A percentile compares a stretch with the other conserved stretches of the same genome.
These are phyloP conservation scores for Nettapus auritus DNA, from an alignment of 2,113 vertebrate species.

Conservation along the genomic window DNA sequence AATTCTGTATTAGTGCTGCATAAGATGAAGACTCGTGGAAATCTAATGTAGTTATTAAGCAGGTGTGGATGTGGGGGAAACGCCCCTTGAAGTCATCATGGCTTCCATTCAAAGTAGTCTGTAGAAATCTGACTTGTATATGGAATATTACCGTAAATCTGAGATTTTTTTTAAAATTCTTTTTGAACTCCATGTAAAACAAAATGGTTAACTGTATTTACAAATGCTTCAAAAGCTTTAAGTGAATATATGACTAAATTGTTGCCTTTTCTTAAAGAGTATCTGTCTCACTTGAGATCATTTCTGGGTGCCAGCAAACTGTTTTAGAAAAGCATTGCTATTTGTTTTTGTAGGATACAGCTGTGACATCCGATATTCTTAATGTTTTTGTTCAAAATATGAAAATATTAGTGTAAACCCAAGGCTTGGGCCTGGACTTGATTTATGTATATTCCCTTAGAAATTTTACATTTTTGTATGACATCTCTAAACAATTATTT, in stretches of 20 bases:
- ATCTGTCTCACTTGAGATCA: neutral
- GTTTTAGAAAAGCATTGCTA: neutral
- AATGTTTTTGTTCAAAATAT: neutral
- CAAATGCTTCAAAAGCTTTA: neutral
- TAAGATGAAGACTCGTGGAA: neutral
- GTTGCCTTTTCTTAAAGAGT: neutral
- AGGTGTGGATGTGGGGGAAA: too few relatives aligned
- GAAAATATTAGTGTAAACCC: neutral
- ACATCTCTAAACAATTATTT: neutral
- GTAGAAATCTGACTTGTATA: neutral
- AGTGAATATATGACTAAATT: neutral
- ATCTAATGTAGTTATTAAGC: too few relatives aligned
- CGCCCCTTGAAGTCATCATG: neutral
- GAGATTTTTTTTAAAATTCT: neutral
- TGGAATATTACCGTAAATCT: neutral
- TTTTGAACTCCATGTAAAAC: neutral
- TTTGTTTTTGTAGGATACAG: accelerated
- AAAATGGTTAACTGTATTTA: neutral
- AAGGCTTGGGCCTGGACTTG: neutral
- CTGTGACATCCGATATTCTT: neutral
- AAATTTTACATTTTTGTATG: neutral
- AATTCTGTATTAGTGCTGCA: neutral
- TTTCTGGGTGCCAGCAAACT: neutral
- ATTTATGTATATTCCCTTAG: neutral
- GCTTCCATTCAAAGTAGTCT: neutral